A percentile compares a stretch with the other conserved stretches of the same genome.
These are phyloP conservation scores for Morpho deidamia DNA, from an alignment of 2,888 invertebrate genomes.

Conservation along the genomic window DNA sequence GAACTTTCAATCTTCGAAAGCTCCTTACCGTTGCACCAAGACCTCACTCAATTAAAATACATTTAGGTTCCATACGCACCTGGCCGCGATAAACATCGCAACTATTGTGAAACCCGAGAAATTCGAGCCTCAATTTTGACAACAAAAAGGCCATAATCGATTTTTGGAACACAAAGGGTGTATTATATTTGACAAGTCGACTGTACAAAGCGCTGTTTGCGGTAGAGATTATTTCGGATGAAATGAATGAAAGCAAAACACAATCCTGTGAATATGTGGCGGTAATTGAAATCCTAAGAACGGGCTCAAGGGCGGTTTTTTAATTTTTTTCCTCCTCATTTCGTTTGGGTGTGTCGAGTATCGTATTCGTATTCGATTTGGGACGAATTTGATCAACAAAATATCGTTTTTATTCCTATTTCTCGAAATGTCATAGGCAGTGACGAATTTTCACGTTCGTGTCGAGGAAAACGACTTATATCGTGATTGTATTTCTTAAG, in stretches of 20 bases:
- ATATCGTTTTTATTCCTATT: conserved; percentile 17
- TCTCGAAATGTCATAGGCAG: conserved; percentile 18
- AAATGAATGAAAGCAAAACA: conserved; percentile 77
- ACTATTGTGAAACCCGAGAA: conserved; percentile 74
- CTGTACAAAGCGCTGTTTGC: conserved; percentile 72
- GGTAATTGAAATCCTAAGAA: conserved; percentile 71
- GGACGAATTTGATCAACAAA: conserved; percentile 19
- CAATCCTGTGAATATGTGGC: conserved; percentile 64
- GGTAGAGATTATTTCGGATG: conserved; percentile 77
- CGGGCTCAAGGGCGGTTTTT: conserved; percentile 53
- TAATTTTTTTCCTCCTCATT: conserved; percentile 38
- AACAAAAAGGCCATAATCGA: conserved; percentile 78
- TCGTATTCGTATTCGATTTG: conserved; percentile 28
- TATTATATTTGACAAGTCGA: conserved; percentile 76
- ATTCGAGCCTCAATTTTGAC: conserved; percentile 75
- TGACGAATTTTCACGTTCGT: conserved; percentile 17
- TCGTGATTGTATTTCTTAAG: no score
- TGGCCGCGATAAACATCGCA: conserved; percentile 71
- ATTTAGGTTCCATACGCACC: conserved; percentile 62
- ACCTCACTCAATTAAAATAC: conserved; percentile 62
- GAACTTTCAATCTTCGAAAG: conserved; percentile 3
- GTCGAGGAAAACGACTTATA: conserved; percentile 4
- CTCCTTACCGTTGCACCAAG: conserved; percentile 3
- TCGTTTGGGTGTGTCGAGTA: conserved; percentile 35
- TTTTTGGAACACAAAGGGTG: conserved; percentile 67